Conservation (phyloP, 2,888 invertebrate species). For the Allygus modestus region DNA sequence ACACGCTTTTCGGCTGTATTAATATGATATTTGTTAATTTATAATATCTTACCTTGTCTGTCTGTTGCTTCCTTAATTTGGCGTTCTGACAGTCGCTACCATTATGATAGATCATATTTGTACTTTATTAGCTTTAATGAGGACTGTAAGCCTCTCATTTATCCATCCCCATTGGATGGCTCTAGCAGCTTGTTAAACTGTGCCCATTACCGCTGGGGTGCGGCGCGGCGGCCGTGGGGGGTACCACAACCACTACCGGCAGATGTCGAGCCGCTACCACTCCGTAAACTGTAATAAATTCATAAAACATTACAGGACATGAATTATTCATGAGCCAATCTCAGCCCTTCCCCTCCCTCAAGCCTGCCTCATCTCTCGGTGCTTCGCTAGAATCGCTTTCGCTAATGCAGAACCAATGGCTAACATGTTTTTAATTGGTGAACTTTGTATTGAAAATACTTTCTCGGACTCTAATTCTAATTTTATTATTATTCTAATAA, state of each 20-base stretch:
- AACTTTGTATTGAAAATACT: too few species aligned
- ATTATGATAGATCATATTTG: not conserved
- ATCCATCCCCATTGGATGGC: not conserved
- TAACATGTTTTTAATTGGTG: not conserved
- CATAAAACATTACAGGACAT: constrained; percentile 41
- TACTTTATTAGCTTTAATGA: not conserved
- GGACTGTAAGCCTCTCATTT: not conserved
- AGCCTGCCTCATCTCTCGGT: not conserved
- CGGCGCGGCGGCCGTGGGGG: not conserved
- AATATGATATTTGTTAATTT: too few species aligned
- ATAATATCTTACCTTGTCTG: too few species aligned
- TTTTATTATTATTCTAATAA: too few species aligned
- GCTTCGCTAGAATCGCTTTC: constrained; percentile 1
- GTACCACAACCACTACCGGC: constrained; percentile 22
- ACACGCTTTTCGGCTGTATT: too few species aligned
- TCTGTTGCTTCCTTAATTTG: too few species aligned
- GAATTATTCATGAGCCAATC: constrained; percentile 55
- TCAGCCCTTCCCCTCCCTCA: constrained; percentile 1
- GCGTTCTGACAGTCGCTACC: too few species aligned
- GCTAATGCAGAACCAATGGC: constrained; percentile 15
- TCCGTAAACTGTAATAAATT: constrained; percentile 49
- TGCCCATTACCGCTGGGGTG: not conserved
- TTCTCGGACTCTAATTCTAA: too few species aligned
- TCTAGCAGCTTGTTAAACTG: not conserved
- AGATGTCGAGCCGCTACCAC: not conserved